phyloP scores from a whole-genome alignment of 2,888 invertebrate genomes.

The Stenurella melanura region DNA sequence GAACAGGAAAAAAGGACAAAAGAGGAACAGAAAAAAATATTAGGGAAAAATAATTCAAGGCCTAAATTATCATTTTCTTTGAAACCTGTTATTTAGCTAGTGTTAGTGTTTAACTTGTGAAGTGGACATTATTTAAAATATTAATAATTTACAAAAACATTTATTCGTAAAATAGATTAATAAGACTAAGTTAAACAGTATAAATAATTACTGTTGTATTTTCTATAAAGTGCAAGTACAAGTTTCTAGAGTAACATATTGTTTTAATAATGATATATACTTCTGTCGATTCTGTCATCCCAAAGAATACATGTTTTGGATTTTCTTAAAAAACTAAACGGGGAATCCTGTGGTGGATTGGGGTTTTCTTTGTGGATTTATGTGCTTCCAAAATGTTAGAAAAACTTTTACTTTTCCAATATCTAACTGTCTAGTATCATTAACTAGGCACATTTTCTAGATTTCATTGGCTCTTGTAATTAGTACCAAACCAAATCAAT shows the following conservation, averaged over 20 bases:
- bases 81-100: slow-evolving; percentile 77
- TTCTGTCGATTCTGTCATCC: not conserved
- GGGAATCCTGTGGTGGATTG: too few relatives aligned
- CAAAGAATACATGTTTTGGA: too few relatives aligned
- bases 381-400: too few relatives aligned
- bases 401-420: too few relatives aligned
- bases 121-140: slow-evolving; percentile 28
- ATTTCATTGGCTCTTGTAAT: too few relatives aligned
- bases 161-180: slow-evolving; percentile 10
- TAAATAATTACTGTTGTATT: slow-evolving; percentile 26
- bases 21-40: slow-evolving; percentile 97
- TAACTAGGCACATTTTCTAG: too few relatives aligned
- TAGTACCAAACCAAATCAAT: not conserved
- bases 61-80: slow-evolving; percentile 95
- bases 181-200: slow-evolving; percentile 25
- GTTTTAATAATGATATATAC: not conserved
- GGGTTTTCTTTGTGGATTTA: too few relatives aligned
- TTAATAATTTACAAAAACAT: slow-evolving; percentile 20
- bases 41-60: slow-evolving; percentile 97
- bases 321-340: too few relatives aligned
- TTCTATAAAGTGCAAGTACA: slow-evolving; percentile 40
- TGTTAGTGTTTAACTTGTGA: slow-evolving; percentile 45
- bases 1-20: slow-evolving; percentile 94
- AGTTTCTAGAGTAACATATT: slow-evolving; percentile 24
- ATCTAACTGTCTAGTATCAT: too few relatives aligned